Percentiles rank a stretch among this genome's conserved stretches.
Evolutionary conservation across 2,888 invertebrate genomes (phyloP).

Genomic region (Platycheirus albimanus): DNA sequence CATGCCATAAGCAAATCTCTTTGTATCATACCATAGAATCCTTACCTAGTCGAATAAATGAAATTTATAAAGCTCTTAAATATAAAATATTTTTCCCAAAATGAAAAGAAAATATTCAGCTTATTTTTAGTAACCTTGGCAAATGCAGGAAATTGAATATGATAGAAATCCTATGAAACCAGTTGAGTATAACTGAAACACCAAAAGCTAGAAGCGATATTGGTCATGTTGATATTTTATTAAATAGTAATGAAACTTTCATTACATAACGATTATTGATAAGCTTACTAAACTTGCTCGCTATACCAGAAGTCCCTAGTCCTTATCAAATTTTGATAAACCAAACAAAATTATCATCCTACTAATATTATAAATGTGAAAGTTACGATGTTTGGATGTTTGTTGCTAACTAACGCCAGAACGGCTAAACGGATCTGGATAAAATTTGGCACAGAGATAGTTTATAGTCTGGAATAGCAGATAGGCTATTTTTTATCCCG

Average conservation of each 20-base stretch:
- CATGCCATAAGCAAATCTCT: conserved; percentile 54
- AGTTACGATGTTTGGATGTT: too few relatives aligned
- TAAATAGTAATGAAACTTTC: background rate
- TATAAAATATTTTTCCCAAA: too few relatives aligned
- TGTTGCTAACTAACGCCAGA: too few relatives aligned
- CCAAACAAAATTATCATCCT: too few relatives aligned
- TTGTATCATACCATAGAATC: conserved; percentile 63
- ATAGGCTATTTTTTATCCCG: too few relatives aligned
- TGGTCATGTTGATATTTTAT: background rate
- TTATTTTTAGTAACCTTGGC: conserved; percentile 52
- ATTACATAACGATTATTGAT: background rate
- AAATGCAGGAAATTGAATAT: conserved; percentile 38
- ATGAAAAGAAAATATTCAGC: conserved; percentile 33
- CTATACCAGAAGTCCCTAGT: too few relatives aligned
- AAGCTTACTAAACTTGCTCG: background rate
- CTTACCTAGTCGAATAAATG: conserved; percentile 55
- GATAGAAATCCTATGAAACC: conserved; percentile 6
- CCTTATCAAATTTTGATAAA: too few relatives aligned
- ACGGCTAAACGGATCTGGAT: too few relatives aligned
- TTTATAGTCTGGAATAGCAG: too few relatives aligned
- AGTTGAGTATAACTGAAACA: background rate
- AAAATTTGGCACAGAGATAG: too few relatives aligned
- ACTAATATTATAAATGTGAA: too few relatives aligned
- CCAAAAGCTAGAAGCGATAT: background rate
- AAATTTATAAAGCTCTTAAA: too few relatives aligned